These are phyloP conservation scores for Cactoblastis cactorum DNA, from an alignment of 2,888 invertebrate species.

Conservation along the genomic window DNA sequence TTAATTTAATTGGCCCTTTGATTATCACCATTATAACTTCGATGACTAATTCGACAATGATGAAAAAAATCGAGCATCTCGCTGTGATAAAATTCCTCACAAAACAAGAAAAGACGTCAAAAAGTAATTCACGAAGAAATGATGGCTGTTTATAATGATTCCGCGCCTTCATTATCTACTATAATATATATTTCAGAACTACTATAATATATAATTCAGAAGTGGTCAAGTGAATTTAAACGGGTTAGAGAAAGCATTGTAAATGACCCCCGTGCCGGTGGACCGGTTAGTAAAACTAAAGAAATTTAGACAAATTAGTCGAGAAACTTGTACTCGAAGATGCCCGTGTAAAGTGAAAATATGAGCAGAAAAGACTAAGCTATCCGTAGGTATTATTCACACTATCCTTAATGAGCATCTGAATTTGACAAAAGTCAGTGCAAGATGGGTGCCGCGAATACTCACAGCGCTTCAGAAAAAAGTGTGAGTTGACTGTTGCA, in stretches of 20 bases:
- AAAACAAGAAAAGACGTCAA: slow-evolving; percentile 21
- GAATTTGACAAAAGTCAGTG: slow-evolving; percentile 28
- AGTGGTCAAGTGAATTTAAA: neutral
- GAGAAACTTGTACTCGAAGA: neutral
- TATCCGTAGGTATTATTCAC: neutral
- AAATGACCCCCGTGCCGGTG: neutral
- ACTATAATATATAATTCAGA: too few species aligned
- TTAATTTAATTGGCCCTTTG: neutral
- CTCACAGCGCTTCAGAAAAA: slow-evolving; percentile 29
- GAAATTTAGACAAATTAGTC: neutral
- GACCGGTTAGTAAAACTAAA: neutral
- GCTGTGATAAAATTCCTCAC: slow-evolving; percentile 22
- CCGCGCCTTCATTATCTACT: neutral
- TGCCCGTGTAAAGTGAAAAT: neutral
- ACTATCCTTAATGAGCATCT: slow-evolving; percentile 22
- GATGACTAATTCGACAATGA: slow-evolving; percentile 16
- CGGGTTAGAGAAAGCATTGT: neutral
- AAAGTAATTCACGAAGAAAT: slow-evolving; percentile 20
- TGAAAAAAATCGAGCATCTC: slow-evolving; percentile 17
- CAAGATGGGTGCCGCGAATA: slow-evolving; percentile 32
- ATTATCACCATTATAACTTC: slow-evolving; percentile 1
- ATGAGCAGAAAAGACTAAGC: neutral
- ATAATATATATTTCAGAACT: too few species aligned
- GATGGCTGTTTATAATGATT: slow-evolving; percentile 12
- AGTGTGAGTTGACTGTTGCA: slow-evolving; percentile 17